phyloP scores from a whole-genome alignment of 2,888 invertebrate genomes.

The Anodontia alba region DNA sequence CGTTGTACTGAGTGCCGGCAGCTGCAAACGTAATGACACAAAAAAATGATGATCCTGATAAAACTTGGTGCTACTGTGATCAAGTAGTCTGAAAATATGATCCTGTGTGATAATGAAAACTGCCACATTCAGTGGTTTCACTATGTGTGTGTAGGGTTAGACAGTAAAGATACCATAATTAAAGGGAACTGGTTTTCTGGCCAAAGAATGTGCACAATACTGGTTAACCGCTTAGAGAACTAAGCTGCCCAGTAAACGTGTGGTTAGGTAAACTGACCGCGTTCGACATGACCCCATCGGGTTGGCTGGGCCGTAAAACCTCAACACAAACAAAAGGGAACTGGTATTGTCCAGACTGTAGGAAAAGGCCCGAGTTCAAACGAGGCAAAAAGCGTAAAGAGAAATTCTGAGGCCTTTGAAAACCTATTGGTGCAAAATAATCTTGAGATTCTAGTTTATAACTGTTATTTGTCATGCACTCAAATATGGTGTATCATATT shows the following conservation, averaged over 20 bases:
- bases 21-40: neutral
- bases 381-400: neutral
- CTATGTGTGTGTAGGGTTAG: conserved; percentile 8
- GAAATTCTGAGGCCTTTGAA: neutral
- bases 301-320: too few species aligned
- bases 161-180: neutral
- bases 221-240: too few species aligned
- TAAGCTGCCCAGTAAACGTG: too few species aligned
- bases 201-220: too few species aligned
- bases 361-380: neutral
- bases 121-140: conserved; percentile 19
- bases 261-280: too few species aligned
- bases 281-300: too few species aligned
- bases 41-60: neutral
- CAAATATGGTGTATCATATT: too few species aligned
- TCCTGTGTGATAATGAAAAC: conserved; percentile 9
- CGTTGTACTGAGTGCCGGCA: neutral
- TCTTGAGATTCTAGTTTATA: too few species aligned
- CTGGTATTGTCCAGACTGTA: conserved; percentile 3
- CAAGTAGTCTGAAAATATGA: neutral
- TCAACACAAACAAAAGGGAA: too few species aligned
- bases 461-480: too few species aligned
- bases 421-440: neutral
- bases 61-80: neutral
- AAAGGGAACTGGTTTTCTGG: neutral